phyloP scores from a whole-genome alignment of 2,888 invertebrate genomes.

The Drosophila bunnanda region DNA sequence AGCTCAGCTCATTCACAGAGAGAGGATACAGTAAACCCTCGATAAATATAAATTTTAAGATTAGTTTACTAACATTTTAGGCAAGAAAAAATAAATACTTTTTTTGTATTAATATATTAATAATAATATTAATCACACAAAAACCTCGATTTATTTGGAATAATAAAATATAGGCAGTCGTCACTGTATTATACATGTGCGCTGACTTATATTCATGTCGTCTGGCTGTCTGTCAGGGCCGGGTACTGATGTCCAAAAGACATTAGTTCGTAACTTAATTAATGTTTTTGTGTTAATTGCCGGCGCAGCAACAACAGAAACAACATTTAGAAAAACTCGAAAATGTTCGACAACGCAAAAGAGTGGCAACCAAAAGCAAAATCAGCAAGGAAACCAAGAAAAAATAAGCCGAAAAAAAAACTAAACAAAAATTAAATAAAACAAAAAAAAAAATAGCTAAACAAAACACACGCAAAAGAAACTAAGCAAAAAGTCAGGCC shows the following conservation, averaged over 20 bases:
- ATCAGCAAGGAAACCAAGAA: neutral
- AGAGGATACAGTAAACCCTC: neutral
- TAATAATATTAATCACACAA: neutral
- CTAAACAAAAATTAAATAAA: too few relatives aligned
- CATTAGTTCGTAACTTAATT: conserved; percentile 79
- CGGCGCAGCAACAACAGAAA: conserved; percentile 40
- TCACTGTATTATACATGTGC: conserved; percentile 5
- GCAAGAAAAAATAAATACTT: too few relatives aligned
- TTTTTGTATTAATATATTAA: too few relatives aligned
- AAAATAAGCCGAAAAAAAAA: conserved; percentile 1
- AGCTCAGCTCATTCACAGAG: conserved; percentile 18
- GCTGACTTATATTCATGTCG: conserved; percentile 68
- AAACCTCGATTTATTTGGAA: neutral
- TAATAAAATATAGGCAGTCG: neutral
- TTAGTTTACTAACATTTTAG: neutral
- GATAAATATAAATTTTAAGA: neutral
- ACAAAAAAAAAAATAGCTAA: neutral
- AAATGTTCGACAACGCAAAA: conserved; percentile 24
- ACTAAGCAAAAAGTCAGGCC: neutral
- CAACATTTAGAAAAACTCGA: conserved; percentile 24
- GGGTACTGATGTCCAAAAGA: conserved; percentile 63
- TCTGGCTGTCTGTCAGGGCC: conserved; percentile 74
- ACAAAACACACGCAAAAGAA: conserved; percentile 5
- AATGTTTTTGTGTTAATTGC: conserved; percentile 78
- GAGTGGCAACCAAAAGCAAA: conserved; percentile 6